phyloP scores from a whole-genome alignment of 2,113 vertebrate species.

The Herpetotheres cachinnans region DNA sequence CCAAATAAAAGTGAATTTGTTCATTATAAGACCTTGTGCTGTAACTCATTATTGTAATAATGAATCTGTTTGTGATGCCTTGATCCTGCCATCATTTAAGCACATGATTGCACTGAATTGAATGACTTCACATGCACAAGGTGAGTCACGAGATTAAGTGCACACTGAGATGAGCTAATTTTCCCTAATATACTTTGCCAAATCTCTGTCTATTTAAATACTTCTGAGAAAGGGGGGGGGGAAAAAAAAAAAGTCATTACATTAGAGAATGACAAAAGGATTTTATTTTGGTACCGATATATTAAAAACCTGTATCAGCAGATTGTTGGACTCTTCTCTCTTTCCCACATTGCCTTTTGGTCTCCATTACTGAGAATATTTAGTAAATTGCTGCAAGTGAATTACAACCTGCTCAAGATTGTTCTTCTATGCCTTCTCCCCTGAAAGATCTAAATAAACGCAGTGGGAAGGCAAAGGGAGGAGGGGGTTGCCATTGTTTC shows the following conservation, averaged over 20 bases:
- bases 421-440: not conserved
- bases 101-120: not conserved
- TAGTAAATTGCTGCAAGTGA: not conserved
- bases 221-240: not conserved
- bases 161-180: constrained; percentile 27
- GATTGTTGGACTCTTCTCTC: not conserved
- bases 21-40: not conserved
- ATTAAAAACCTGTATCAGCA: constrained; percentile 1
- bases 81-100: not conserved
- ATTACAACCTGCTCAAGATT: constrained; percentile 37
- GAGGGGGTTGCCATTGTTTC: not conserved
- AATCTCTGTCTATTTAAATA: constrained; percentile 19
- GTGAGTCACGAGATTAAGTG: constrained; percentile 26
- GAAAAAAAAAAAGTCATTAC: not conserved
- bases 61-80: not conserved
- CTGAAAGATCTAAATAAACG: not conserved
- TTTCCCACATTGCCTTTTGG: not conserved
- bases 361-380: constrained; percentile 31
- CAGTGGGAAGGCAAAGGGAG: not conserved
- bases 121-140: constrained; percentile 6
- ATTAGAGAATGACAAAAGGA: constrained; percentile 3
- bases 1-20: not conserved
- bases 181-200: constrained; percentile 15
- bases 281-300: constrained; percentile 20
- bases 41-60: not conserved